These are phyloP conservation scores for Sclerodermus sp. DNA, from an alignment of 2,888 invertebrate genomes.

Conservation along the genomic window DNA sequence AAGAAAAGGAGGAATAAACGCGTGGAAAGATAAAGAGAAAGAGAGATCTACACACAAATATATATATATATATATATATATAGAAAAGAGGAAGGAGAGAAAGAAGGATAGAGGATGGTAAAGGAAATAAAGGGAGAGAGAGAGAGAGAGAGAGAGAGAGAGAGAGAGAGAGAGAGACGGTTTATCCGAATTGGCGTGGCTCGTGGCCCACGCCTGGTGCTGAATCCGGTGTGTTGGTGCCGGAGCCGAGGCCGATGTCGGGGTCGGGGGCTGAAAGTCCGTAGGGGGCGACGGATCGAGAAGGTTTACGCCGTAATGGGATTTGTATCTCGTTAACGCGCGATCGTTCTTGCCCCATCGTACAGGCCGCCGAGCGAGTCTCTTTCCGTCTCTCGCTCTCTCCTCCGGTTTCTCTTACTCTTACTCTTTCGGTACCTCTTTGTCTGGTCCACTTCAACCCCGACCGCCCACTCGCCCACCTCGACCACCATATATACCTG, in stretches of 20 bases:
- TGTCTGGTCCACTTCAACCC: constrained; percentile 14
- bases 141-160: neutral
- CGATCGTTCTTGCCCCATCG: constrained; percentile 54
- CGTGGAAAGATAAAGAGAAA: constrained; percentile 9
- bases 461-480: constrained; percentile 10
- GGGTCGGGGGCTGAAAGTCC: constrained; percentile 42
- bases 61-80: no score
- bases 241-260: constrained; percentile 34
- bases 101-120: neutral
- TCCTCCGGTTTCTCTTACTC: constrained; percentile 20
- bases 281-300: constrained; percentile 55
- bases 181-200: constrained; percentile 55
- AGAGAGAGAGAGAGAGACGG: constrained; percentile 20
- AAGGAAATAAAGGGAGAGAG: neutral
- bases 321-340: constrained; percentile 59
- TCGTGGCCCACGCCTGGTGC: constrained; percentile 42
- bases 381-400: constrained; percentile 20
- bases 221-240: constrained; percentile 4
- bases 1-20: constrained; percentile 5
- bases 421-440: constrained; percentile 15
- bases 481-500: constrained; percentile 10
- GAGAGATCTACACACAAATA: no score
- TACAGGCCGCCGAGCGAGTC: constrained; percentile 40
- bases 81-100: no score
- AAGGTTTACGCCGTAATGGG: constrained; percentile 57